A percentile compares a stretch with the other conserved stretches of the same genome.
Conservation (phyloP, 2,113 vertebrate species). For the Engystomops pustulosus region DNA sequence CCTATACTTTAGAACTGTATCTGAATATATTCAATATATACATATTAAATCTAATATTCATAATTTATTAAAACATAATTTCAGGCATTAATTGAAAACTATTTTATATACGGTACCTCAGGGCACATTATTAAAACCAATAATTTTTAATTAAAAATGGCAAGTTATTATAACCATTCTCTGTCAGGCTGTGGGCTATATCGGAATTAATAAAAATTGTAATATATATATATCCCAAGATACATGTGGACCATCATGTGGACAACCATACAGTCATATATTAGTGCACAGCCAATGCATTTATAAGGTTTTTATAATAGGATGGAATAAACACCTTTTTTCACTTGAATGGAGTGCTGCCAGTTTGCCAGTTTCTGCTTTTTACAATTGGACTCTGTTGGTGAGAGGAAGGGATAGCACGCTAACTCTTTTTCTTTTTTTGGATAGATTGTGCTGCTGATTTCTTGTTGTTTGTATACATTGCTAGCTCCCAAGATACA, state of each 20-base stretch:
- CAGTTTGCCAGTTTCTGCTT: too few species aligned
- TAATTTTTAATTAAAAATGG: background rate
- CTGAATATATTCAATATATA: background rate
- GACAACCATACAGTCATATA: background rate
- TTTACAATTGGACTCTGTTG: too few species aligned
- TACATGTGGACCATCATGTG: background rate
- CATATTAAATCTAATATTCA: background rate
- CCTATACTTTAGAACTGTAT: background rate
- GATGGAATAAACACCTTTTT: too few species aligned
- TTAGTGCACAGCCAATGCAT: too few species aligned
- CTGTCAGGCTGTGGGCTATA: background rate
- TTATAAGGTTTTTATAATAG: too few species aligned
- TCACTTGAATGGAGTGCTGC: too few species aligned
- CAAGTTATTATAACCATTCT: background rate
- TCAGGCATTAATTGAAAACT: too few species aligned
- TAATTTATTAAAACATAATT: background rate
- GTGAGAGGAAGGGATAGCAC: too few species aligned
- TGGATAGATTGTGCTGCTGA: too few species aligned
- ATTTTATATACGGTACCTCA: background rate
- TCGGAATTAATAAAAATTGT: background rate
- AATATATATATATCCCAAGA: background rate
- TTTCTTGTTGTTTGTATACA: too few species aligned
- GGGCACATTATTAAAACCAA: background rate
- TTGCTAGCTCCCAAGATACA: background rate
- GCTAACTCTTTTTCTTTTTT: too few species aligned